Base-by-base conservation (phyloP, 2,797 vertebrate species). In the Dendrocincla tyrannina region DNA sequence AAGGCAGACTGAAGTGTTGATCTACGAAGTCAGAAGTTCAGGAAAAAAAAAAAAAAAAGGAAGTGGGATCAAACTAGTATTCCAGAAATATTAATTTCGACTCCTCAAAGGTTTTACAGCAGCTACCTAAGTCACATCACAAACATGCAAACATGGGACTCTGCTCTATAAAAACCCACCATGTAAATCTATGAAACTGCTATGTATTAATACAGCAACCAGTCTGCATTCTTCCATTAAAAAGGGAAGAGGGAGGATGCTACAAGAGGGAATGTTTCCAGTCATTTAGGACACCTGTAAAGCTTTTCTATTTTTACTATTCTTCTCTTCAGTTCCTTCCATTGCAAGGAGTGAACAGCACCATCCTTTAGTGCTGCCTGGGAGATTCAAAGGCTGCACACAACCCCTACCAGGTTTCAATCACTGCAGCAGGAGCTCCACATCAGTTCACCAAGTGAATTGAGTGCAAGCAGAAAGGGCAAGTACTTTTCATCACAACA, bases 11-110 rank as follows among this genome's bases (percentile, higher is more conserved):
- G 4, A 86, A 60, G 23, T 28, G 30, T 10, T 84, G 22, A 60
- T 46, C 30, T 39, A 68, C 12, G 28, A 62, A 62, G 10, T 33
- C 17, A 44, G 17, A n/a, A 25, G 9, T 69, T 30, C 5, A 16
- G 16, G 28, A 5, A 8, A 22, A 42, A 42, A 8, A 17, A 5
- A 9, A 28, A 11, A 18, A 5, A 9, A 28, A 8, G 1, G 1
- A 5, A 2, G 3, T 2, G 5, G 5, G 4, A 9, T 62, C 13
- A 33, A 73, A 30, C 16, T 10, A 17, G 13, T 59, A 52, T 28
- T 50, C 27, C 18, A 52, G 9, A 83, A 67, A 9, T 3, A 3
- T 32, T 47, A 19, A 52, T 41, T 79, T 66, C 62, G 66, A 9
- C 7, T 41, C 53, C 18, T 33, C 27, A 25, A 47, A 41, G 27